phyloP scores from a whole-genome alignment of 2,888 invertebrate genomes.

The Morpho achilles region DNA sequence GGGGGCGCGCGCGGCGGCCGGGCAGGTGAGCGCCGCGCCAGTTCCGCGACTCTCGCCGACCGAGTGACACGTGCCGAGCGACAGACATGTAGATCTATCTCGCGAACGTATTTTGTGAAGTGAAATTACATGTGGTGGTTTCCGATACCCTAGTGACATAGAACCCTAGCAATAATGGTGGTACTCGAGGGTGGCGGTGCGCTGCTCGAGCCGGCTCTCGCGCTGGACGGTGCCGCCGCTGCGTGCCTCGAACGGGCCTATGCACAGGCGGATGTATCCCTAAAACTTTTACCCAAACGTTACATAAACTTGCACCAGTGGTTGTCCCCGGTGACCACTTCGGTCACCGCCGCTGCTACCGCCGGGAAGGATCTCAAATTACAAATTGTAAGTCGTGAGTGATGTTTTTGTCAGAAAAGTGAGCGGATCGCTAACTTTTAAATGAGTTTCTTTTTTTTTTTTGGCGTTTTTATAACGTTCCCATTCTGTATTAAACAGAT shows the following conservation, averaged over 20 bases:
- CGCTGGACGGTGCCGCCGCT: conserved; percentile 83
- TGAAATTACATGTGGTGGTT: conserved; percentile 50
- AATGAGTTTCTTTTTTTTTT: conserved; percentile 13
- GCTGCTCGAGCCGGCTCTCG: conserved; percentile 81
- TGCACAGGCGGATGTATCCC: conserved; percentile 88
- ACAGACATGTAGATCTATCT: conserved; percentile 63
- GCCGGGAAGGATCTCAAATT: conserved; percentile 88
- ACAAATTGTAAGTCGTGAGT: conserved; percentile 82
- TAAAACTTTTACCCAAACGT: conserved; percentile 94
- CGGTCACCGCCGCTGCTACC: conserved; percentile 71
- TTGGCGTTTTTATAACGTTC: conserved; percentile 7
- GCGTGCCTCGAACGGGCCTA: conserved; percentile 87
- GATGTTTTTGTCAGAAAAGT: conserved; percentile 13
- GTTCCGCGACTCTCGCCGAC: conserved; percentile 69
- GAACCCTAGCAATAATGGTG: conserved; percentile 52
- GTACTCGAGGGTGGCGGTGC: conserved; percentile 75
- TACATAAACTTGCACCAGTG: conserved; percentile 95
- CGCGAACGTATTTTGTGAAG: conserved; percentile 47
- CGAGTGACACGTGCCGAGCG: conserved; percentile 52
- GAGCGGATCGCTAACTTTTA: conserved; percentile 16
- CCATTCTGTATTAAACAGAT: background rate
- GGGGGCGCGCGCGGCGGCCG: conserved; percentile 42
- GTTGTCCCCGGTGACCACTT: conserved; percentile 87
- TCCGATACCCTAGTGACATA: conserved; percentile 28
- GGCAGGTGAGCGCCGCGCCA: conserved; percentile 54